Evolutionary conservation across 2,113 vertebrate genomes (phyloP).

Genomic region (Motacilla alba): DNA sequence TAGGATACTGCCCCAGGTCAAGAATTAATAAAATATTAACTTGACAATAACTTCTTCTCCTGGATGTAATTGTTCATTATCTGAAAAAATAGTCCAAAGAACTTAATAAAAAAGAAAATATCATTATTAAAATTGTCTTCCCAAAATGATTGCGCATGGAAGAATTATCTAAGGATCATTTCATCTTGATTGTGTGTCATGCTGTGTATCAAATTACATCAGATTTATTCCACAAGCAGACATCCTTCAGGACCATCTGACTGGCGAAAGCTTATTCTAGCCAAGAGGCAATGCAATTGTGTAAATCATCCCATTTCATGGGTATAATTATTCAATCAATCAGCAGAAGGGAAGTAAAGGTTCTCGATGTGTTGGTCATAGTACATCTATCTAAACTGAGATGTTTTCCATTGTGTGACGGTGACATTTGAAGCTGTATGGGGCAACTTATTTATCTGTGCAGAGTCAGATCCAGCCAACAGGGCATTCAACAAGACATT

Average conservation of each 20-base stretch:
- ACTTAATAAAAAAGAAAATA: neutral
- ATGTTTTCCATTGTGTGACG: neutral
- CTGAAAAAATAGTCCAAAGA: neutral
- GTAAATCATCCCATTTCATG: neutral
- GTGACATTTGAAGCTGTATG: neutral
- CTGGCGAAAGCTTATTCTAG: slow-evolving; percentile 10
- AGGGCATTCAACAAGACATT: neutral
- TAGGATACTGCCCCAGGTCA: neutral
- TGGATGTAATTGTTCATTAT: neutral
- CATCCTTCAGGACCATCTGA: slow-evolving; percentile 10
- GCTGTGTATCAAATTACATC: neutral
- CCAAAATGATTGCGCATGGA: neutral
- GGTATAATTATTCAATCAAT: slow-evolving; percentile 23
- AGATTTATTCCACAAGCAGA: neutral
- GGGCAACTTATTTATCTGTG: neutral
- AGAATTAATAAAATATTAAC: slow-evolving; percentile 5
- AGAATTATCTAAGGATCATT: neutral
- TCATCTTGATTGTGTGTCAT: neutral
- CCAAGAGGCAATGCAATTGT: neutral
- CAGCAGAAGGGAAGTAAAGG: neutral
- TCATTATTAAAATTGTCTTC: neutral
- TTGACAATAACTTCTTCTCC: neutral
- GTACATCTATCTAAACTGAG: neutral
- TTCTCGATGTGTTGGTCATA: neutral
- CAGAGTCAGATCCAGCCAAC: neutral